Conservation (phyloP, 2,888 invertebrate species). For the Tenthredo mesomela region DNA sequence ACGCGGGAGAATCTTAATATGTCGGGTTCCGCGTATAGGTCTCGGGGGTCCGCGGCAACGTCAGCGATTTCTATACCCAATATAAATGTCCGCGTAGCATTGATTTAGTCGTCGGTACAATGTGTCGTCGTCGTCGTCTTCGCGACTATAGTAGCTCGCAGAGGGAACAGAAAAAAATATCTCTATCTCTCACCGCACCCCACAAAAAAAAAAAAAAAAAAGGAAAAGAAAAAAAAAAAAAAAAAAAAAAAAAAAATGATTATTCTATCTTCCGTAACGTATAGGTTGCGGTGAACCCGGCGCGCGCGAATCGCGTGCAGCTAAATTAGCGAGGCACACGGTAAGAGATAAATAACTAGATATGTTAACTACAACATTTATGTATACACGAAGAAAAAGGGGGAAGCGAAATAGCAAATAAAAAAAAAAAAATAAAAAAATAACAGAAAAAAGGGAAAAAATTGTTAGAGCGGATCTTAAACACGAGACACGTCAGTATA, state of each 20-base stretch:
- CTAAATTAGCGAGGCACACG: neutral
- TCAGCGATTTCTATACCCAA: slow-evolving; percentile 58
- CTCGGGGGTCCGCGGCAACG: slow-evolving; percentile 19
- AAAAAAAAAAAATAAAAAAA: neutral
- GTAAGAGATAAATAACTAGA: neutral
- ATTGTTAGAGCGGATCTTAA: slow-evolving; percentile 16
- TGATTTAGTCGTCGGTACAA: slow-evolving; percentile 69
- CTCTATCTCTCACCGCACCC: neutral
- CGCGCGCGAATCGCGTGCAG: neutral
- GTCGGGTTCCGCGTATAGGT: slow-evolving; percentile 59
- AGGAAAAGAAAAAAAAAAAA: neutral
- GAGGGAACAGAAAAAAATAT: neutral
- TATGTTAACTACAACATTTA: neutral
- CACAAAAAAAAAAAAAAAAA: neutral
- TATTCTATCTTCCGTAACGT: neutral
- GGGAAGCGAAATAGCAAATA: neutral
- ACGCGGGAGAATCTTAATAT: slow-evolving; percentile 76
- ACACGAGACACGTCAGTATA: neutral
- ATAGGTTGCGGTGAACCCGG: neutral
- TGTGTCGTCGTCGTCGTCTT: slow-evolving; percentile 21
- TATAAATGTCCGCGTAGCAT: slow-evolving; percentile 74
- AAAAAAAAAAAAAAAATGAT: neutral
- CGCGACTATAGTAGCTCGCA: neutral
- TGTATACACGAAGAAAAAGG: neutral
- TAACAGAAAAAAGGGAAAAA: neutral